Base-by-base conservation (phyloP, 2,797 vertebrate genomes). In the Enteromius unitaeniatus region DNA sequence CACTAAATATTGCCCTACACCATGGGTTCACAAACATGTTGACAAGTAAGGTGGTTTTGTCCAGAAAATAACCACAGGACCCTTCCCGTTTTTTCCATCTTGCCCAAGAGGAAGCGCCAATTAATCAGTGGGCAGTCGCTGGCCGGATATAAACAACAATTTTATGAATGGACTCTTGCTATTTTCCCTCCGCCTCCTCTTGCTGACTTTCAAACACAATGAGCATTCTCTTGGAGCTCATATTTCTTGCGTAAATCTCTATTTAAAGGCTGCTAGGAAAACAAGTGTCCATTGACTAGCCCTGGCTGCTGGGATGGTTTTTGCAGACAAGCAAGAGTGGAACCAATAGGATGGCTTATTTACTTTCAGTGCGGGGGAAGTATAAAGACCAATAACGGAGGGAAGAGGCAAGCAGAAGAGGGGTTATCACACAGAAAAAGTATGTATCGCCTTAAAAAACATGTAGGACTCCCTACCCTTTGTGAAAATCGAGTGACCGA, bases 241-340 rank as follows among this genome's bases (percentile, higher is more conserved):
- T 90, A 89, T 90, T 92, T 92, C 51, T 85, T 85, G 91, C 91
- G 92, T 92, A 92, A 92, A 92, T 92, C 91, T 92, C 92, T 94
- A 94, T 94, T 95, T 94, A 94, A 95, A 95, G 93, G 89, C 90
- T 88, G 91, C 92, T 91, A 80, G 79, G 89, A 91, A 90, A 93
- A 94, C 92, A 93, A 93, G 92, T 89, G 85, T 88, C 86, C 91
- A 93, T 93, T 94, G 93, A 95, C 92, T 89, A 90, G 88, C 86
- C 67, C 90, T 89, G 91, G 89, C 90, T 90, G 85, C 67, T 77
- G 64, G 65, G 88, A 93, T 93, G 89, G 84, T 88, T 93, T 95
- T 93, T 90, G 91, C 93, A 95, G 94, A 93, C 89, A 81, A 86
- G 89, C 77, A 86, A 88, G 80, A 87, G 87, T 82, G 86, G 88